phyloP scores from a whole-genome alignment of 2,113 vertebrate species.

The Cariama cristata region DNA sequence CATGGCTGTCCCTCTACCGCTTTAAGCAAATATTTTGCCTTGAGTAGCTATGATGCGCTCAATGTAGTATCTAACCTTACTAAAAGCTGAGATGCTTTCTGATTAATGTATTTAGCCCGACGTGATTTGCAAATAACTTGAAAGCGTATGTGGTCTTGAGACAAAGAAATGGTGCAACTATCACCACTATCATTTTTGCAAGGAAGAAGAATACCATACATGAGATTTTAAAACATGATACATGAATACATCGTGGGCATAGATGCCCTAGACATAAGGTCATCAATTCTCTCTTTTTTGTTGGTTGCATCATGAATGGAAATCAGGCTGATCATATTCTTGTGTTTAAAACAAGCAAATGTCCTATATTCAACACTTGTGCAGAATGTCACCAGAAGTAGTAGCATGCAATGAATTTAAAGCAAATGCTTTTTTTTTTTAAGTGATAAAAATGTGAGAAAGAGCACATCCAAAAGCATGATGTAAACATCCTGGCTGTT shows the following conservation, averaged over 20 bases:
- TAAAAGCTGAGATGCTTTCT: background rate
- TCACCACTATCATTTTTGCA: background rate
- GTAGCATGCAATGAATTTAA: background rate
- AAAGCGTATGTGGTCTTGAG: background rate
- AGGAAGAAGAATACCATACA: background rate
- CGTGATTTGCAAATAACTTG: background rate
- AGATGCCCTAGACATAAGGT: background rate
- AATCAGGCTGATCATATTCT: background rate
- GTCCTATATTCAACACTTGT: background rate
- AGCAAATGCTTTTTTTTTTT: background rate
- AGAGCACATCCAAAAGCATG: background rate
- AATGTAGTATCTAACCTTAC: background rate
- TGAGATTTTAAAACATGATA: background rate
- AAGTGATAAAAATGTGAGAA: background rate
- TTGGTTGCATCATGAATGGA: background rate
- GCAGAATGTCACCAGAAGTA: background rate
- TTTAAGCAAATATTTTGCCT: background rate
- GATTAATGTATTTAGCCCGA: background rate
- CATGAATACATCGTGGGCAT: background rate
- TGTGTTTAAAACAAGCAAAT: background rate
- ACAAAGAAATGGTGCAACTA: background rate
- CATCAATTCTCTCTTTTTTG: background rate
- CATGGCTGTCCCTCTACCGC: background rate
- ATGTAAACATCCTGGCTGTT: background rate
- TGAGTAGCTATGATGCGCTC: background rate